phyloP scores from a whole-genome alignment of 2,797 vertebrate genomes.

The Pelochelys cantorii region DNA sequence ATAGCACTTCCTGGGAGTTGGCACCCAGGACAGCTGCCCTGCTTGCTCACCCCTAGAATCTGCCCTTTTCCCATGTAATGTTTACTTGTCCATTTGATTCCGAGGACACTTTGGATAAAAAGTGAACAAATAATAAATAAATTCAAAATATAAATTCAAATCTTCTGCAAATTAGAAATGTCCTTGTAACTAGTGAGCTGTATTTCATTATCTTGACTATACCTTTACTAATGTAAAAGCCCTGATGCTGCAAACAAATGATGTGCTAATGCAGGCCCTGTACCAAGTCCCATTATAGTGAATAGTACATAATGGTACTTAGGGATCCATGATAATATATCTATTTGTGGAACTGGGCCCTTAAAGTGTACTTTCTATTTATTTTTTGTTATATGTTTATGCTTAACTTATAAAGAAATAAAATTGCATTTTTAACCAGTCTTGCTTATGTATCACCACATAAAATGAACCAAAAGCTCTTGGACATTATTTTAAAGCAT shows the following conservation, averaged over 20 bases:
- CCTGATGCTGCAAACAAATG: conserved; percentile 4
- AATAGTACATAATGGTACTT: neutral
- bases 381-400: conserved; percentile 73
- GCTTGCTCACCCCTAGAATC: neutral
- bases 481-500: conserved; percentile 61
- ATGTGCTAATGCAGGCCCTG: neutral
- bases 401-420: conserved; percentile 69
- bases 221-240: conserved; percentile 24
- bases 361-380: conserved; percentile 76
- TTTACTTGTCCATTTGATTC: conserved; percentile 40
- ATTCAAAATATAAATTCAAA: conserved; percentile 11
- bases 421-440: conserved; percentile 70
- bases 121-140: neutral
- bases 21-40: neutral
- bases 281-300: neutral
- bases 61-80: too few species aligned
- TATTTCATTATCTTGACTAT: conserved; percentile 36
- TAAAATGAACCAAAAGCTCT: conserved; percentile 80
- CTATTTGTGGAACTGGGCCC: neutral
- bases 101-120: neutral
- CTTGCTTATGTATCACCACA: conserved; percentile 67
- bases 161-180: conserved; percentile 10
- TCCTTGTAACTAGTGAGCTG: conserved; percentile 9
- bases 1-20: neutral
- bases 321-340: neutral